Evolutionary conservation across 2,113 vertebrate genomes (phyloP).

Genomic region (Mugil cephalus): DNA sequence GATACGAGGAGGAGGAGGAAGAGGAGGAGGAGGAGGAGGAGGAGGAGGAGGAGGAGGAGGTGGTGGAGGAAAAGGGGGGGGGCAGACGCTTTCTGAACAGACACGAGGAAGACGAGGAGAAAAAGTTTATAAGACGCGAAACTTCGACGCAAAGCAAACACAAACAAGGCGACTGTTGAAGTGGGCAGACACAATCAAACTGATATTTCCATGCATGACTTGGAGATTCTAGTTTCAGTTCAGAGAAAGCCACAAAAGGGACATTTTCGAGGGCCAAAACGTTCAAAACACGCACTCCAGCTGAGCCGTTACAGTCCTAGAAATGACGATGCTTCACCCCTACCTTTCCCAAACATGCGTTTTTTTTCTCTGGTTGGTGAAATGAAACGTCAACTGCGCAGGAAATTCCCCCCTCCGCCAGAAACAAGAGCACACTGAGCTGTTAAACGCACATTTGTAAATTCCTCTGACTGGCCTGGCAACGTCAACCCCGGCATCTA

Average conservation of each 20-base stretch:
- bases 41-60: conserved; percentile 25
- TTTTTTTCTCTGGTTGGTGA: conserved; percentile 50
- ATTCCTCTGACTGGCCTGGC: conserved; percentile 48
- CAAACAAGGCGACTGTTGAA: background rate
- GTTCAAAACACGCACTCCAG: conserved; percentile 25
- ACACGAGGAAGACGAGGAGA: conserved; percentile 29
- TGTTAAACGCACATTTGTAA: conserved; percentile 25
- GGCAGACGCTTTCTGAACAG: conserved; percentile 52
- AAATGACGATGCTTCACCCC: conserved; percentile 38
- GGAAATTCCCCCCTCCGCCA: conserved; percentile 72
- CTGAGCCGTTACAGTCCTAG: conserved; percentile 13
- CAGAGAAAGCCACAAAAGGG: conserved; percentile 2
- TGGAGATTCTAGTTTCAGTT: conserved; percentile 17
- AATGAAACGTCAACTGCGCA: conserved; percentile 61
- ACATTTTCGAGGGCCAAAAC: conserved; percentile 1
- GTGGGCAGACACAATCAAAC: background rate
- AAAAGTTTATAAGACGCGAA: conserved; percentile 7
- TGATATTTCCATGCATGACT: conserved; percentile 5
- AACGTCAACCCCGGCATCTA: background rate
- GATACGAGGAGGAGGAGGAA: conserved; percentile 24
- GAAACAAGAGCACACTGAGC: background rate
- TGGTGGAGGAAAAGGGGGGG: conserved; percentile 15
- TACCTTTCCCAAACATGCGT: conserved; percentile 55
- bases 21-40: background rate
- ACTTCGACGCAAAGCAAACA: background rate